Evolutionary conservation across 2,888 invertebrate genomes (phyloP), one percentile per base, ranked within the genome.

Genomic region (Athalia circularis): DNA sequence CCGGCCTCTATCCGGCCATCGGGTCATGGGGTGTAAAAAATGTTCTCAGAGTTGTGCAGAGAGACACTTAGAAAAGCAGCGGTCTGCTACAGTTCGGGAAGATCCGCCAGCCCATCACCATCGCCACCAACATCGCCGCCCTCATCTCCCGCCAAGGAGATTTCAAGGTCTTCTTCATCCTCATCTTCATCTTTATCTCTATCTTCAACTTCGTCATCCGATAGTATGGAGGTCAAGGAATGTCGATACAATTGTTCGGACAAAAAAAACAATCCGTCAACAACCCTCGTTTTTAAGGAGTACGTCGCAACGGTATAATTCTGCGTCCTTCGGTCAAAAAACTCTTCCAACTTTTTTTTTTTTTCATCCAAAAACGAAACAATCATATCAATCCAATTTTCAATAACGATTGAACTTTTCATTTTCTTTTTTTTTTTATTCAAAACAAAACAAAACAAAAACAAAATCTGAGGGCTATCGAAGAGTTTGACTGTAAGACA

Each of bases 31-130:
- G 86, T 86, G 87, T 85, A 83, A 86, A 89, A 87, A 83, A 92
- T 92, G 92, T 92, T 92, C 91, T 92, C 92, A 86, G 92, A 92
- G 90, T 90, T 92, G 88, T 92, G 92, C 88, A 90, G 92, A 87
- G 92, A 92, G 90, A 92, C 92, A 82, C 90, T 92, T 87, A 91
- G 92, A 85, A 91, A 91, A 86, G 91, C 91, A 85, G 91, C 91
- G 83, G 91, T 89, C 83, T 90, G 87, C 87, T 89, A 89, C 90
- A 89, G 87, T 87, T 88, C 89, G 86, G 89, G 88, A 85, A 88
- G 89, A 82, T 84, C 88, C 83, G 88, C 84, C 85, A 89, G 89
- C 84, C 86, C 89, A 83, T 87, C 89, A 84, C 88, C 89, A 83
- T 88, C 89, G 82, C 89, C 89, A 82, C 89, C 90, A 84, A 87